These are phyloP conservation scores for Eurois occulta DNA, from an alignment of 2,888 invertebrate species.

Conservation along the genomic window DNA sequence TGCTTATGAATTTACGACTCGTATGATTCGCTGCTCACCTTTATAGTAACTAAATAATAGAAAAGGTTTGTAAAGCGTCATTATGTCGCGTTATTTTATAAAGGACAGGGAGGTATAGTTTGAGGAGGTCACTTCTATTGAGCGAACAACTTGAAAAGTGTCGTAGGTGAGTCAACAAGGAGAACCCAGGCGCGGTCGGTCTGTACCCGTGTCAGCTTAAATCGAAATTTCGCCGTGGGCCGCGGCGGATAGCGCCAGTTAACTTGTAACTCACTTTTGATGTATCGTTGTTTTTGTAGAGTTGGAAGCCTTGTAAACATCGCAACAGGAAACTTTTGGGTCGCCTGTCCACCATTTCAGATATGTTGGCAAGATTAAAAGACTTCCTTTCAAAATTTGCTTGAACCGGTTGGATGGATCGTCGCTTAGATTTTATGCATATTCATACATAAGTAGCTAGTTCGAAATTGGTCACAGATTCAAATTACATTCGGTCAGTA, in stretches of 20 bases:
- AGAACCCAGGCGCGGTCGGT: conserved; percentile 69
- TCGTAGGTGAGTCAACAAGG: conserved; percentile 78
- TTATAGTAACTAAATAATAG: conserved; percentile 67
- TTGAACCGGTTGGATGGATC: conserved; percentile 21
- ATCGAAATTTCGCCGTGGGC: conserved; percentile 81
- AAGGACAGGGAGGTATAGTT: conserved; percentile 60
- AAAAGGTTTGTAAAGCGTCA: conserved; percentile 65
- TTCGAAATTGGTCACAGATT: conserved; percentile 49
- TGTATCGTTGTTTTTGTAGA: conserved; percentile 88
- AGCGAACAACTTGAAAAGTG: conserved; percentile 75
- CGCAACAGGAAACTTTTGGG: conserved; percentile 83
- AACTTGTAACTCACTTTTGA: conserved; percentile 89
- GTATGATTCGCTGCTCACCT: conserved; percentile 81
- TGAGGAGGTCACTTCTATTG: conserved; percentile 72
- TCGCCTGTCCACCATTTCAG: conserved; percentile 72
- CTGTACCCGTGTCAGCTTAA: conserved; percentile 82
- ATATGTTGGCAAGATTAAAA: conserved; percentile 75
- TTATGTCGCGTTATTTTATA: conserved; percentile 65
- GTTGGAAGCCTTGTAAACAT: conserved; percentile 85
- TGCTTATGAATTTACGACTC: conserved; percentile 81
- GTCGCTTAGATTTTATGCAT: conserved; percentile 28
- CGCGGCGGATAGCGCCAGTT: conserved; percentile 81
- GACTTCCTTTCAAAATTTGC: conserved; percentile 60
- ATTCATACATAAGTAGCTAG: conserved; percentile 17
- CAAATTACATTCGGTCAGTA: conserved; percentile 72